A percentile compares a stretch with the other conserved stretches of the same genome.
phyloP scores from a whole-genome alignment of 2,113 vertebrate species.

The Bos javanicus region DNA sequence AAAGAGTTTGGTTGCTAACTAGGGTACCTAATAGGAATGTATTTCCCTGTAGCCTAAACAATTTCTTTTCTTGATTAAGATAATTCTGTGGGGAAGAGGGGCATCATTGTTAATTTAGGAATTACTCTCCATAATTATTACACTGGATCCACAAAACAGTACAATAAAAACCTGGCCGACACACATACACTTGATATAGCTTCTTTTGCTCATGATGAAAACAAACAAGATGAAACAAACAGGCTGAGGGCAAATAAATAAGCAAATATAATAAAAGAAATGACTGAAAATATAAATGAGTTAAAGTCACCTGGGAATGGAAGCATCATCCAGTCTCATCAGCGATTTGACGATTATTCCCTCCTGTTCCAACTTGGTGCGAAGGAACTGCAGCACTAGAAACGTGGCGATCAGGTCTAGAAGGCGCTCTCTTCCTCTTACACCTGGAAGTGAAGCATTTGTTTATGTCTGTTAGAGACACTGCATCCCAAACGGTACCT shows the following conservation, averaged over 20 bases:
- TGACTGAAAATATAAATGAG: neutral
- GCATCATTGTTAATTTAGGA: neutral
- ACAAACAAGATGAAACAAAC: neutral
- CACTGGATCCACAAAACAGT: neutral
- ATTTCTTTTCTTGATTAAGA: constrained; percentile 57
- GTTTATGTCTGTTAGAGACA: neutral
- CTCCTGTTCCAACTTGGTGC: constrained; percentile 67
- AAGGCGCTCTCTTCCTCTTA: constrained; percentile 81
- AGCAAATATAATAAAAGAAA: neutral
- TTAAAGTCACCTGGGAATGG: constrained; percentile 76
- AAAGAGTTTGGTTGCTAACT: constrained; percentile 8
- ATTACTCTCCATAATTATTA: neutral
- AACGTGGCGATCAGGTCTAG: constrained; percentile 85
- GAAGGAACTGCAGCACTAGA: constrained; percentile 86
- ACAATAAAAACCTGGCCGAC: neutral
- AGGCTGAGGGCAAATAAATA: neutral
- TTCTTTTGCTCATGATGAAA: neutral
- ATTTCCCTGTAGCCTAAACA: constrained; percentile 53
- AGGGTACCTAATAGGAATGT: constrained; percentile 54
- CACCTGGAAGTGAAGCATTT: constrained; percentile 62
- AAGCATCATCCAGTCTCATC: constrained; percentile 75
- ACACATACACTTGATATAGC: neutral
- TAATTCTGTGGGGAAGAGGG: neutral
- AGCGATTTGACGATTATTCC: constrained; percentile 81
- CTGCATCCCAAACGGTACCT: neutral